Evolutionary conservation across 2,797 vertebrate species (phyloP).

Genomic region (Gadopsis marmoratus): DNA sequence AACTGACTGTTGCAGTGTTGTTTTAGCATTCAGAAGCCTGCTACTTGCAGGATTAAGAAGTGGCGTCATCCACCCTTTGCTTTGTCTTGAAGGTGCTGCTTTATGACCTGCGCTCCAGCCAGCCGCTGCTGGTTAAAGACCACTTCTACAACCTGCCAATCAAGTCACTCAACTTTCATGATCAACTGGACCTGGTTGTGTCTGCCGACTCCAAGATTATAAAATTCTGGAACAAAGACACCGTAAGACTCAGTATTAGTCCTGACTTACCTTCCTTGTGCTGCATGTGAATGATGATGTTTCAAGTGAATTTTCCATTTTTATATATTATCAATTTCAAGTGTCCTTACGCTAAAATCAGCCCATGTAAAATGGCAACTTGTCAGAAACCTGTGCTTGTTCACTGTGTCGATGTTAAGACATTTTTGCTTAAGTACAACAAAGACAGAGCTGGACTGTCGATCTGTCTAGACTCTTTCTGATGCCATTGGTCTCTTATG

Average conservation of each 20-base stretch:
- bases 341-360: not conserved
- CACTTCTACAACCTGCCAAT: constrained; percentile 96
- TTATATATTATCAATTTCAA: not conserved
- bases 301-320: not conserved
- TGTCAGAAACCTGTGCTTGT: not conserved
- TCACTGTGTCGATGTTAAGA: not conserved
- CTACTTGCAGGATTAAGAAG: not conserved
- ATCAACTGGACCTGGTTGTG: constrained; percentile 90
- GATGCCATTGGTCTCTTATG: not conserved
- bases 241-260: constrained; percentile 77
- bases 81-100: constrained; percentile 87
- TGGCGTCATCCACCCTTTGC: too few species aligned
- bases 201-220: constrained; percentile 96
- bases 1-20: not conserved
- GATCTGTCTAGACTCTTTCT: not conserved
- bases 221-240: constrained; percentile 97
- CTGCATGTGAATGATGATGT: not conserved
- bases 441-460: not conserved
- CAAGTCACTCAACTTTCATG: constrained; percentile 92
- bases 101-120: constrained; percentile 95
- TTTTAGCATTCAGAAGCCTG: not conserved
- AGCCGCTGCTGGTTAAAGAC: constrained; percentile 94
- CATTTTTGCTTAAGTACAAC: not conserved
- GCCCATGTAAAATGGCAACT: not conserved
- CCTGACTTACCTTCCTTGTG: too few species aligned